These are phyloP conservation scores for Dasysyrphus tricinctus DNA, from an alignment of 2,888 invertebrate species.

Conservation along the genomic window DNA sequence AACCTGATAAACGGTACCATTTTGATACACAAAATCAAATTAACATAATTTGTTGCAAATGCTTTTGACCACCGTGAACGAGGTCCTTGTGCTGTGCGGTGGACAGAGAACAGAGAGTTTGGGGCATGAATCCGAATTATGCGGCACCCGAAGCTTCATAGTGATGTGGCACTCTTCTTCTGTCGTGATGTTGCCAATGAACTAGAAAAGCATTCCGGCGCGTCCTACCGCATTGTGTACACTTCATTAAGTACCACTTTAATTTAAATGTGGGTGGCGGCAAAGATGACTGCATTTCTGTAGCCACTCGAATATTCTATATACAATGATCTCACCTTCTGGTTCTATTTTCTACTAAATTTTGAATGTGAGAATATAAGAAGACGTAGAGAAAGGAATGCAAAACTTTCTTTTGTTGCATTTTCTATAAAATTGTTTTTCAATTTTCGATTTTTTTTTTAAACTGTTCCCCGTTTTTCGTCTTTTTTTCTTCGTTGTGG, in stretches of 20 bases:
- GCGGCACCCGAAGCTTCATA: slow-evolving; percentile 48
- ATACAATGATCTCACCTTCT: slow-evolving; percentile 8
- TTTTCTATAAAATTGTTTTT: slow-evolving; percentile 47
- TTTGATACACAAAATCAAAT: slow-evolving; percentile 54
- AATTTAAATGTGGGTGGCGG: slow-evolving; percentile 41
- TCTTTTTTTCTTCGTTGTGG: slow-evolving; percentile 39
- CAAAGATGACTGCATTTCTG: slow-evolving; percentile 5
- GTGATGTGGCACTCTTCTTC: slow-evolving; percentile 30
- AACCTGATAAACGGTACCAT: slow-evolving; percentile 36
- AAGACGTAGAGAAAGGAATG: not conserved
- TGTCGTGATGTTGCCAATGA: slow-evolving; percentile 53
- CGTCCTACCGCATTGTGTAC: slow-evolving; percentile 66
- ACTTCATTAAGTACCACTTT: slow-evolving; percentile 70
- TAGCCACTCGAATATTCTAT: not conserved
- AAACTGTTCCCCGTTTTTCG: not conserved
- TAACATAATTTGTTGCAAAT: slow-evolving; percentile 66
- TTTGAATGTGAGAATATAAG: not conserved
- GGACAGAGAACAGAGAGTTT: slow-evolving; percentile 2
- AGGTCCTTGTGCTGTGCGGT: not conserved
- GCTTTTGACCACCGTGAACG: slow-evolving; percentile 41
- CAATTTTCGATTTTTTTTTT: slow-evolving; percentile 24
- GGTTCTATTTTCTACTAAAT: not conserved
- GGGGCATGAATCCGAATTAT: slow-evolving; percentile 52
- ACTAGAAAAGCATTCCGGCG: slow-evolving; percentile 60
- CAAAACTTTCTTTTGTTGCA: slow-evolving; percentile 53